Conservation (phyloP, 2,888 invertebrate species). For the Agrilus biguttatus region DNA sequence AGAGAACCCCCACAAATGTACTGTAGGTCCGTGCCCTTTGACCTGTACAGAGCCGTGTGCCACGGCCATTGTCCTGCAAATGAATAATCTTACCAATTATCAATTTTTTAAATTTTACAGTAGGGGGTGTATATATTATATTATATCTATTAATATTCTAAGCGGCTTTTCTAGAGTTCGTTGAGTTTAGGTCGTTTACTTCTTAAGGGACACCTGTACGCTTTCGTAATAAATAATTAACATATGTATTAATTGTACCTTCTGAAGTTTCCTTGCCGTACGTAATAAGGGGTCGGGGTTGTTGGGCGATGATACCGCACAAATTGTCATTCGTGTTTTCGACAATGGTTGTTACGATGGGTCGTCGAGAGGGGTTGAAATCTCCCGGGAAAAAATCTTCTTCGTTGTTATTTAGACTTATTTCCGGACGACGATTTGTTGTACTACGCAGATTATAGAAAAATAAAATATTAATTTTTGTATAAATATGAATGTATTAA, state of each 20-base stretch:
- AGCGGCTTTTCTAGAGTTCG: no score
- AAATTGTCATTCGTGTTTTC: background rate
- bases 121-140: conserved; percentile 32
- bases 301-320: conserved; percentile 34
- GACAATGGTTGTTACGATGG: conserved; percentile 6
- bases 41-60: conserved; percentile 47
- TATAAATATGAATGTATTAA: no score
- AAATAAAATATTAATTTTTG: no score
- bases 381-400: conserved; percentile 20
- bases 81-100: conserved; percentile 30
- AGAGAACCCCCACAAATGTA: conserved; percentile 53
- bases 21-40: conserved; percentile 26
- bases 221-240: no score
- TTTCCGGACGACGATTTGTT: no score
- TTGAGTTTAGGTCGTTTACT: no score
- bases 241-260: conserved; percentile 24
- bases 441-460: no score
- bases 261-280: conserved; percentile 42
- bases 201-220: no score
- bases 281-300: conserved; percentile 41
- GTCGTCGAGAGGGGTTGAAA: conserved; percentile 10
- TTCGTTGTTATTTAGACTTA: background rate
- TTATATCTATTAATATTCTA: no score
- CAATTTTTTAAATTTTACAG: conserved; percentile 25
- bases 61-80: conserved; percentile 51